Evolutionary conservation across 2,888 invertebrate genomes (phyloP), one percentile per base, ranked within the genome.

Genomic region (Thecocarcelia acutangulata): DNA sequence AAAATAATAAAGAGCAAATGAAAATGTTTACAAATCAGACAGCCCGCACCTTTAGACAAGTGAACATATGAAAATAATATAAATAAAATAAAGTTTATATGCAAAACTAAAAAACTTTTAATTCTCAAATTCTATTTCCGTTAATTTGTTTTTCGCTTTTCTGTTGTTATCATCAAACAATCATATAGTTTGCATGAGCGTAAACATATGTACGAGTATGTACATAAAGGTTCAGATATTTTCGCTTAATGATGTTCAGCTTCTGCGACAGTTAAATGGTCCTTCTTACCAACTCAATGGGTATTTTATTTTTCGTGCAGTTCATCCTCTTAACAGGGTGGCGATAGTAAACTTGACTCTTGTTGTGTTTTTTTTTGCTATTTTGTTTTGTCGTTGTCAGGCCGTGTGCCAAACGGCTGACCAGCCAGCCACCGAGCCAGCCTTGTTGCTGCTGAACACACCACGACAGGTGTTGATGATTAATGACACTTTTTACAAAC

Each of bases 391-490:
- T 72, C 56, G 56, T 48, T 42, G 54, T 15, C 61, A 61, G n/a
- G 24, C 50, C 37, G 40, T 42, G 15, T 44, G 17, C 21, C 33
- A 59, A 28, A 33, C 40, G 61, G 56, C 46, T 46, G 17, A 21
- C 40, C 8, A 40, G 42, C 59, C 50, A 68, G 42, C 46, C 63
- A 73, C 52, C 42, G 40, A 54, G n/a, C 56, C 28, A 40, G n/a
- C 11, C 0, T 81, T 78, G 66, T 44, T 13, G 15, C 58, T 68
- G 73, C 56, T 56, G 44, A 48, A 58, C 44, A 73, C 48, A 56
- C 33, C 81, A 42, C 73, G 81, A 86, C 88, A 89, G 88, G 88
- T 88, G 88, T 89, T 85, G 88, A 88, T 88, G 88, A 88, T 88
- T 89, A 89, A 89, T 89, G 89, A 86, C 85, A 87, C 87, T 86